Percentiles rank a stretch among this genome's conserved stretches.
These are phyloP conservation scores for Zaprionus taronus DNA, from an alignment of 1,140 invertebrate species.

Conservation along the genomic window DNA sequence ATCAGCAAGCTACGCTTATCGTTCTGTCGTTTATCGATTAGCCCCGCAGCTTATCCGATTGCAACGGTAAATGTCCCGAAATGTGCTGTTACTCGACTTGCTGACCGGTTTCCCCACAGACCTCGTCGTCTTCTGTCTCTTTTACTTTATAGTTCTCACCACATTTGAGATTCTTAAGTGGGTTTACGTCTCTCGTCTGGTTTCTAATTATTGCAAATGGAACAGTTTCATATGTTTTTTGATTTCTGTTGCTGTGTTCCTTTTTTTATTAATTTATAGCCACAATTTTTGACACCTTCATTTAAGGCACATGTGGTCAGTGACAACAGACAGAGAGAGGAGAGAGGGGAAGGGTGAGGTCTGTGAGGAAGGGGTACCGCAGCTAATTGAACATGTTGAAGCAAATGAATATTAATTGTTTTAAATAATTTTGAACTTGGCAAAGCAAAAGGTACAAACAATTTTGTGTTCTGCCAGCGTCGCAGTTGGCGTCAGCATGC, in stretches of 20 bases:
- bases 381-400: conserved; percentile 67
- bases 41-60: background rate
- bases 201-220: conserved; percentile 39
- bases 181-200: conserved; percentile 9
- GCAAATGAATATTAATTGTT: conserved; percentile 81
- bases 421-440: conserved; percentile 83
- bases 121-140: background rate
- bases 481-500: conserved; percentile 7
- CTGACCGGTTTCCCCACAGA: conserved; percentile 18
- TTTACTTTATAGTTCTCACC: conserved; percentile 1
- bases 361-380: conserved; percentile 10
- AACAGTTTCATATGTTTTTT: conserved; percentile 13
- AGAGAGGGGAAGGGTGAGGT: background rate
- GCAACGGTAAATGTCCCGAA: conserved; percentile 24
- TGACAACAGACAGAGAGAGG: background rate
- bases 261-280: conserved; percentile 77
- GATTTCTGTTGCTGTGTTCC: conserved; percentile 16
- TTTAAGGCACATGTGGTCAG: conserved; percentile 21
- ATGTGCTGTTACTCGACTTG: conserved; percentile 18
- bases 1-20: background rate
- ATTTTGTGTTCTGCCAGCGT: background rate
- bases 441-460: conserved; percentile 60
- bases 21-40: background rate
- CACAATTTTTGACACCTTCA: conserved; percentile 74
- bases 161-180: conserved; percentile 13